Percentiles rank a stretch among this genome's conserved stretches.
Evolutionary conservation across 2,113 vertebrate species (phyloP).

Genomic region (Cyprinodon tularosa): DNA sequence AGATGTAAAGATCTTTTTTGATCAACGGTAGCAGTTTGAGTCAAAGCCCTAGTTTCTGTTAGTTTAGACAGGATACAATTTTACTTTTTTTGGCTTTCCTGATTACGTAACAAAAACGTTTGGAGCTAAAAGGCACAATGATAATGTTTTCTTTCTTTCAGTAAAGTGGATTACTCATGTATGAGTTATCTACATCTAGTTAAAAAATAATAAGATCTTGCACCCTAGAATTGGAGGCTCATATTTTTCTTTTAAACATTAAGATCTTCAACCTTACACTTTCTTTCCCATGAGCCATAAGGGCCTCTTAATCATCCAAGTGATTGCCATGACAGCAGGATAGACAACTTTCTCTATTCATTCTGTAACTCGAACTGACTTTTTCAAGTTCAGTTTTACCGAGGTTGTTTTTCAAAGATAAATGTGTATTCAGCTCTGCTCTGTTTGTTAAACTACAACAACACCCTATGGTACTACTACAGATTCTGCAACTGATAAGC

Average conservation of each 20-base stretch:
- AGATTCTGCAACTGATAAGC: not conserved
- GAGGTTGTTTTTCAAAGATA: not conserved
- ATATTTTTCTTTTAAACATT: too few relatives aligned
- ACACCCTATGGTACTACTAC: not conserved
- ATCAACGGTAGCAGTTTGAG: too few relatives aligned
- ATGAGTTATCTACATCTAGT: too few relatives aligned
- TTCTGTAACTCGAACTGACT: not conserved
- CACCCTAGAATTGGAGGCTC: too few relatives aligned
- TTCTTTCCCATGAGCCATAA: not conserved
- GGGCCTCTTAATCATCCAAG: not conserved
- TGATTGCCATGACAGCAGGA: not conserved
- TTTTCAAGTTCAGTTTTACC: not conserved
- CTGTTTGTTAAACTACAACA: not conserved
- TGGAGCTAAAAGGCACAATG: too few relatives aligned
- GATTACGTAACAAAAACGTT: too few relatives aligned
- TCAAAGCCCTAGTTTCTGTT: not conserved
- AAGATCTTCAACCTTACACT: not conserved
- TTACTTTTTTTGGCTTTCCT: too few relatives aligned
- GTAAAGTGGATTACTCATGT: too few relatives aligned
- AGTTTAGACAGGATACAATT: not conserved
- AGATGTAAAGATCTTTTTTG: not conserved
- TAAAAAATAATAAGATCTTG: too few relatives aligned
- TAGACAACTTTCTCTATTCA: not conserved
- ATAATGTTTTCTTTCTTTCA: too few relatives aligned
- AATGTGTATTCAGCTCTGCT: not conserved